These are phyloP conservation scores for Darevskia nairensis DNA, from an alignment of 2,797 vertebrate species.

Conservation along the genomic window DNA sequence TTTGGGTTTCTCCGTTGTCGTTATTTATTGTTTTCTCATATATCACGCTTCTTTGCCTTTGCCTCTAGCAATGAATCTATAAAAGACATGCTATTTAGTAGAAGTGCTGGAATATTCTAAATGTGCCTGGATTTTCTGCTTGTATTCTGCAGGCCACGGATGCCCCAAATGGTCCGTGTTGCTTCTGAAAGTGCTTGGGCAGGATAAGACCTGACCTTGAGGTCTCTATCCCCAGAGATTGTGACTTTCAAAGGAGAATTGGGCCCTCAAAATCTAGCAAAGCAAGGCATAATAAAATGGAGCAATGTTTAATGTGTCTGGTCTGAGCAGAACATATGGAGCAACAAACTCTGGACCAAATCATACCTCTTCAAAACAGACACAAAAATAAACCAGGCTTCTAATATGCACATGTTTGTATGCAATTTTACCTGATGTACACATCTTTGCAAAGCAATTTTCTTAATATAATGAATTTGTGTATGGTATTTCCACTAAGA, in stretches of 20 bases:
- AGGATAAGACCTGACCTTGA: not conserved
- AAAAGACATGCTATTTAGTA: not conserved
- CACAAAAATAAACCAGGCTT: not conserved
- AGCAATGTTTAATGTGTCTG: not conserved
- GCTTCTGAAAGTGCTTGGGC: not conserved
- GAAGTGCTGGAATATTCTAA: not conserved
- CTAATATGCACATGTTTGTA: too few relatives aligned
- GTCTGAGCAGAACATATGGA: not conserved
- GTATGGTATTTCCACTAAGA: too few relatives aligned
- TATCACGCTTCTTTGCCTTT: constrained; percentile 36
- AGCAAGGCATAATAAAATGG: not conserved
- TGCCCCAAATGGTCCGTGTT: not conserved
- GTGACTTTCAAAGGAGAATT: not conserved
- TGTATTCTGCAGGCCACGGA: not conserved
- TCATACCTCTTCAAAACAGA: not conserved
- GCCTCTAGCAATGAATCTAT: constrained; percentile 35
- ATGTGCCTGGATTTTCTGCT: not conserved
- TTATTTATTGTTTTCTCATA: constrained; percentile 52
- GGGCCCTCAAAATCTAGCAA: not conserved
- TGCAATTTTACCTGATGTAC: too few relatives aligned
- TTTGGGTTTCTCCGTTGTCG: not conserved
- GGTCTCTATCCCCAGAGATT: not conserved
- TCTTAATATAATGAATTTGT: too few relatives aligned
- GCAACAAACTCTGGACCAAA: not conserved
- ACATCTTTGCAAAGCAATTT: too few relatives aligned